These are phyloP conservation scores for Olivierus martensii DNA, from an alignment of 1,140 invertebrate genomes.

Conservation along the genomic window DNA sequence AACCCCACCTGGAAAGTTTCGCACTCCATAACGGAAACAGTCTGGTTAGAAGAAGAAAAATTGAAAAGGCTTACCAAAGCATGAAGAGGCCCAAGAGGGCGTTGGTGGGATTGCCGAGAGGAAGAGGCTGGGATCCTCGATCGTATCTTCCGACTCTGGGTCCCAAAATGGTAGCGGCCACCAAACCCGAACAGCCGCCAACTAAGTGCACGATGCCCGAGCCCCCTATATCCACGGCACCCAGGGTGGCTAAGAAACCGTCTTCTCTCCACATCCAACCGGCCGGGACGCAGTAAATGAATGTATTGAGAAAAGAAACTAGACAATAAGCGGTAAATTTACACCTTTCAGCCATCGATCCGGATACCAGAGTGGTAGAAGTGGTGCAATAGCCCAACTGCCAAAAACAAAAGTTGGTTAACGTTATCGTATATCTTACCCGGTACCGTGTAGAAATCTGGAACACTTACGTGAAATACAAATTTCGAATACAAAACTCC, in stretches of 20 bases:
- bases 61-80: slow-evolving; percentile 19
- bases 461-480: slow-evolving; percentile 25
- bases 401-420: background rate
- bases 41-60: too few relatives aligned
- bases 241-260: slow-evolving; percentile 17
- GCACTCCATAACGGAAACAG: too few relatives aligned
- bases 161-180: slow-evolving; percentile 28
- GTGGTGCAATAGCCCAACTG: slow-evolving; percentile 22
- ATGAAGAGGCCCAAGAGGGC: slow-evolving; percentile 23
- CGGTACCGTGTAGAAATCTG: background rate
- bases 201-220: slow-evolving; percentile 27
- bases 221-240: slow-evolving; percentile 22
- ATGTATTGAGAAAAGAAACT: slow-evolving; percentile 17
- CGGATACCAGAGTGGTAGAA: slow-evolving; percentile 23
- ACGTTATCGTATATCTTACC: background rate
- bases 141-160: slow-evolving; percentile 30
- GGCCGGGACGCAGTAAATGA: slow-evolving; percentile 22
- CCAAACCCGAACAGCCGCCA: slow-evolving; percentile 28
- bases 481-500: slow-evolving; percentile 27
- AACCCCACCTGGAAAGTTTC: slow-evolving; percentile 31
- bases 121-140: slow-evolving; percentile 11
- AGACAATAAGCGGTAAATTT: slow-evolving; percentile 21
- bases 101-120: slow-evolving; percentile 23
- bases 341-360: slow-evolving; percentile 23
- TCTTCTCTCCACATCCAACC: slow-evolving; percentile 22